These are phyloP conservation scores for Oreochromis spilurus DNA, from an alignment of 2,113 vertebrate genomes.

Conservation along the genomic window DNA sequence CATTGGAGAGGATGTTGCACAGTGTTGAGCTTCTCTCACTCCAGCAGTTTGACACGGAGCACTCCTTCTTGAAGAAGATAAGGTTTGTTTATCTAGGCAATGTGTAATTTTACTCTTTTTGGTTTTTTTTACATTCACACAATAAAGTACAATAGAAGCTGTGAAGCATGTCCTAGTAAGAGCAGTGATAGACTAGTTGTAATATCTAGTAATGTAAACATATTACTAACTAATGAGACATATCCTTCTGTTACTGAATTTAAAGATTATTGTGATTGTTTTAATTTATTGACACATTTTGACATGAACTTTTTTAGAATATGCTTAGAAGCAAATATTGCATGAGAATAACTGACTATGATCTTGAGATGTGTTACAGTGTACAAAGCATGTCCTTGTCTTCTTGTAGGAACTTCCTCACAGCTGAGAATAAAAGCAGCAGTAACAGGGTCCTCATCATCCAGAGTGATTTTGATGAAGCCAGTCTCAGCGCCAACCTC, in stretches of 20 bases:
- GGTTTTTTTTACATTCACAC: background rate
- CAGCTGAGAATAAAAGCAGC: background rate
- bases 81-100: slow-evolving; percentile 69
- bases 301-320: background rate
- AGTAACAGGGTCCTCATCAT: slow-evolving; percentile 82
- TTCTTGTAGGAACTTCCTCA: slow-evolving; percentile 74
- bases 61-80: slow-evolving; percentile 86
- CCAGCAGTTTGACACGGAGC: slow-evolving; percentile 92
- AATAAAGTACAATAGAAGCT: background rate
- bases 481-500: slow-evolving; percentile 79
- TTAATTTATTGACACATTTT: background rate
- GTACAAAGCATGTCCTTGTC: background rate
- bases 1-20: slow-evolving; percentile 60
- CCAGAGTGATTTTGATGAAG: slow-evolving; percentile 87
- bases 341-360: background rate
- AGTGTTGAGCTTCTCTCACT: slow-evolving; percentile 78
- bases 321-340: background rate
- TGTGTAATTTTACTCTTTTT: background rate
- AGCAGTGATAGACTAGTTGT: background rate
- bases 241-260: background rate
- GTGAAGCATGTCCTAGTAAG: background rate
- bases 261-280: background rate
- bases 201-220: background rate
- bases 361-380: background rate
- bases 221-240: background rate